Percentiles rank a stretch among this genome's conserved stretches.
phyloP scores from a whole-genome alignment of 2,113 vertebrate genomes.

The Cyphomyrus discorhynchus region DNA sequence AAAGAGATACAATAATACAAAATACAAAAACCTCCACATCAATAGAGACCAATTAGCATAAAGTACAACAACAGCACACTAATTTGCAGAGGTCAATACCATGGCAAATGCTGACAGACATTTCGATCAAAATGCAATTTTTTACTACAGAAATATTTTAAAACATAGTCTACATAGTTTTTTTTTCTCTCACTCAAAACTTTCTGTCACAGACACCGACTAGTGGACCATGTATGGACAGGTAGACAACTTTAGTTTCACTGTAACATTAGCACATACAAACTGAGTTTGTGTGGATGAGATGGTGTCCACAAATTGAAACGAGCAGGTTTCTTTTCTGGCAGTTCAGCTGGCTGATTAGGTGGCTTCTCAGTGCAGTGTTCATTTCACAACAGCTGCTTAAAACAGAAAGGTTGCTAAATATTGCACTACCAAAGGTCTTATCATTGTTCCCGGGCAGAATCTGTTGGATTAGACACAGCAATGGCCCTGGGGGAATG shows the following conservation, averaged over 20 bases:
- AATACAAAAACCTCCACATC: not conserved
- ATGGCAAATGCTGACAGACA: not conserved
- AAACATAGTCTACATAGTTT: not conserved
- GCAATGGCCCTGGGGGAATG: slow-evolving; percentile 8
- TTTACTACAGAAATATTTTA: not conserved
- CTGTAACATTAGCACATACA: not conserved
- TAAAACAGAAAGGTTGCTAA: slow-evolving; percentile 28
- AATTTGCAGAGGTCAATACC: not conserved
- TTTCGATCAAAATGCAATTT: not conserved
- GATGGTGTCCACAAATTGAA: not conserved
- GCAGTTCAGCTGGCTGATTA: slow-evolving; percentile 20
- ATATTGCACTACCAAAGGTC: slow-evolving; percentile 28
- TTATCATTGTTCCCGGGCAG: slow-evolving; percentile 24
- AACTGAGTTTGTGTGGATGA: not conserved
- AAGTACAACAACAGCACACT: not conserved
- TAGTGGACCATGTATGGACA: not conserved
- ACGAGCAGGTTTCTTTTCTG: not conserved
- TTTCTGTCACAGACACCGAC: not conserved
- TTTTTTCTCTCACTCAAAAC: not conserved
- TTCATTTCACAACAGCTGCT: slow-evolving; percentile 22
- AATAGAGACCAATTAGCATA: not conserved
- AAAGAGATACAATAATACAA: not conserved
- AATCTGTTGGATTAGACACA: slow-evolving; percentile 23
- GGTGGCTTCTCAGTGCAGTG: slow-evolving; percentile 19
- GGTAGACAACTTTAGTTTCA: not conserved